Evolutionary conservation across 2,113 vertebrate genomes (phyloP).

Genomic region (Burhinus oedicnemus): DNA sequence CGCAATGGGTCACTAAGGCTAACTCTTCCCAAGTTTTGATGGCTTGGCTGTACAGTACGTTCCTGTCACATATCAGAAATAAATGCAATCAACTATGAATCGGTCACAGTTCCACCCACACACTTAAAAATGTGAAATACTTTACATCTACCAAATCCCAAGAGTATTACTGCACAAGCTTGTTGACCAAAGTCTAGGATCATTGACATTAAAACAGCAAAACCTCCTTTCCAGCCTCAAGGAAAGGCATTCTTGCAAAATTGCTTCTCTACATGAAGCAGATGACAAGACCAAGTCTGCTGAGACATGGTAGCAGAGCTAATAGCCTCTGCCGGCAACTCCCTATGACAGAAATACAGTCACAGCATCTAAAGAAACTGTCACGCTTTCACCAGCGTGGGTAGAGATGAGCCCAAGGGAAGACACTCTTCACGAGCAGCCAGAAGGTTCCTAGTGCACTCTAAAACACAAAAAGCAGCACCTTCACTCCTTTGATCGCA

Average conservation of each 20-base stretch:
- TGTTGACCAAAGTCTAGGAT: neutral
- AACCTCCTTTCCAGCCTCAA: neutral
- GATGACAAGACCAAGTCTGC: neutral
- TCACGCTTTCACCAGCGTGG: neutral
- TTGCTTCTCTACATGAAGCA: neutral
- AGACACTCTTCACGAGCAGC: neutral
- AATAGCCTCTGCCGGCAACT: neutral
- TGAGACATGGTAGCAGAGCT: neutral
- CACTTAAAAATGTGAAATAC: neutral
- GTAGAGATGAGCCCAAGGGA: neutral
- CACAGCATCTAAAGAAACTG: neutral
- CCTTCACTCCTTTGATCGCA: neutral
- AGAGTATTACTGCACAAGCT: neutral
- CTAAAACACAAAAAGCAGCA: rapidly evolving
- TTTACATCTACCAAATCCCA: neutral
- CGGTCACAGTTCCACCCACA: neutral
- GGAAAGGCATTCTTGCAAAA: neutral
- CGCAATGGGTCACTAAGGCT: neutral
- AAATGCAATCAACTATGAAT: neutral
- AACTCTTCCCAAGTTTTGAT: neutral
- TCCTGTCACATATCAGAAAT: neutral
- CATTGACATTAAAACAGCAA: neutral
- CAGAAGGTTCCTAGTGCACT: neutral
- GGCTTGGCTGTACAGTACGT: neutral
- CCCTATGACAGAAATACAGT: rapidly evolving